phyloP scores from a whole-genome alignment of 2,888 invertebrate species.

The Lydus trimaculatus region DNA sequence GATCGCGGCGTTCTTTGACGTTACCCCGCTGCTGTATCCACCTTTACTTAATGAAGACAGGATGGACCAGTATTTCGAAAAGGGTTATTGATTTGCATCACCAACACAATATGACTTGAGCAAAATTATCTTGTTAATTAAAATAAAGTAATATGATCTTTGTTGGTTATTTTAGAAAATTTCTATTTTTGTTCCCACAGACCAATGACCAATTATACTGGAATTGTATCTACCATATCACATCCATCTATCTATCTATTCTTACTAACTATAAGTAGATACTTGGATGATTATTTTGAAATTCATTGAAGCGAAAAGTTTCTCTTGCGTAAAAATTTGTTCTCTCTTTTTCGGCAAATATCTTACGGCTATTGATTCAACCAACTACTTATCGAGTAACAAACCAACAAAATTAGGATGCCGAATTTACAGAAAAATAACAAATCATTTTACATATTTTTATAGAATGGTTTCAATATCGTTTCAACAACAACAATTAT shows the following conservation, averaged over 20 bases:
- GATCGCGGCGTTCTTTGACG: conserved; percentile 55
- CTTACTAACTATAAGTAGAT: not conserved
- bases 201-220: conserved; percentile 1
- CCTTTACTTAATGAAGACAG: conserved; percentile 44
- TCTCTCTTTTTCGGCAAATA: conserved; percentile 31
- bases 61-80: conserved; percentile 36
- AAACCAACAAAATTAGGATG: conserved; percentile 6
- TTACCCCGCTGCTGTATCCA: conserved; percentile 39
- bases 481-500: not conserved
- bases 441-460: not conserved
- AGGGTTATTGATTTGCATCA: conserved; percentile 10
- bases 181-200: not conserved
- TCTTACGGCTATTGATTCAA: conserved; percentile 25
- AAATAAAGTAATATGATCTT: not conserved
- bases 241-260: not conserved
- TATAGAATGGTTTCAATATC: not conserved
- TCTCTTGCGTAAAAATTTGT: conserved; percentile 32
- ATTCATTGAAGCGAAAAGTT: conserved; percentile 29
- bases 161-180: not conserved
- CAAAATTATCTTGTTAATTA: not conserved
- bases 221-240: not conserved
- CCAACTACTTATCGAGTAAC: conserved; percentile 15
- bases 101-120: not conserved
- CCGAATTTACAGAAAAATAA: conserved; percentile 3
- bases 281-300: conserved; percentile 24